Evolutionary conservation across 2,888 invertebrate species (phyloP), one percentile per base, ranked within the genome.

Genomic region (Lucinisca nassula): DNA sequence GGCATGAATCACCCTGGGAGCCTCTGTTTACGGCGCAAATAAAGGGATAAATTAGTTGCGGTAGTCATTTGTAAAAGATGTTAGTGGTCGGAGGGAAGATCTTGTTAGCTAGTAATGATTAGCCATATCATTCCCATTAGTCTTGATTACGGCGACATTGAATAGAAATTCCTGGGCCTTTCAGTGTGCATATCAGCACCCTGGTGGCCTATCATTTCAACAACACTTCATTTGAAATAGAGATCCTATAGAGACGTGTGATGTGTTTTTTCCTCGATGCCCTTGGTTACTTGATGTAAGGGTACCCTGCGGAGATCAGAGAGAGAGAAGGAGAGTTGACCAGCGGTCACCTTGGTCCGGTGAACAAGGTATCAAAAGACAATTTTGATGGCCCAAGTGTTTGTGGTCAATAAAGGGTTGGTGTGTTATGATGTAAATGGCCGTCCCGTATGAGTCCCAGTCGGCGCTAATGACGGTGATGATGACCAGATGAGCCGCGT

Each of bases 41-140:
- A 77, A 83, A 79, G 49, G 72, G 76, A 77, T 67, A 82, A 49
- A 67, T 67, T 84, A 76, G 75, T 37, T 40, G 67, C 37, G 82
- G 72, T 70, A 82, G 79, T 80, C 82, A 40, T 37, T 61, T 76
- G 85, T 84, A 81, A 87, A 84, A 84, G 86, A 87, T 70, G 86
- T 76, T 82, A 85, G 81, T 84, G 79, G 88, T 61, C 74, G 67
- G 85, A 73, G 87, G 83, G 90, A 88, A 85, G 85, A 90, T 90
- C 90, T 88, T 86, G 87, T 90, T 90, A 90, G 79, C 35, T 78
- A 38, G 72, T 82, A 76, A 83, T 90, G 90, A 90, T 90, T 90
- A 90, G 90, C 90, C 87, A 49, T 88, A 87, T 86, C 88, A 84
- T 88, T 86, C 87, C 84, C 85, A 88, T 88, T 90, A 90, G 32